Evolutionary conservation across 2,888 invertebrate species (phyloP).

Genomic region (Sesia apiformis): DNA sequence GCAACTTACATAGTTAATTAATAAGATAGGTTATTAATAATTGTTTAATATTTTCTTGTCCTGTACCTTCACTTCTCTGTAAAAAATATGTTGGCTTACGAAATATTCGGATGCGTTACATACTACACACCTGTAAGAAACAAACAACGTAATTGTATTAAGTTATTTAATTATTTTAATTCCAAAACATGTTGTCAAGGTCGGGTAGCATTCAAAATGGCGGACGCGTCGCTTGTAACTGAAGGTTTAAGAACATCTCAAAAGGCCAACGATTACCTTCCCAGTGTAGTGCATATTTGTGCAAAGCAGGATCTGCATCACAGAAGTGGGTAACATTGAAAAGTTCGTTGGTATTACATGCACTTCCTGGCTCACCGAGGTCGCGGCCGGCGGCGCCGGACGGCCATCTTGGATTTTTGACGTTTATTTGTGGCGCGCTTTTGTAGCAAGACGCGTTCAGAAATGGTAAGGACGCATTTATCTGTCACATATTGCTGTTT

Average conservation of each 20-base stretch:
- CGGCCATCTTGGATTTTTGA: conserved; percentile 67
- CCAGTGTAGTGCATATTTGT: conserved; percentile 33
- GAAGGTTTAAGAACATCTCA: conserved; percentile 26
- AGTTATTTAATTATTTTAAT: neutral
- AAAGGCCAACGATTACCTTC: conserved; percentile 28
- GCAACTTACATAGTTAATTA: too few relatives aligned
- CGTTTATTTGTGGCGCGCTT: conserved; percentile 68
- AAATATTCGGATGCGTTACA: neutral
- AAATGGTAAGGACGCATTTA: conserved; percentile 33
- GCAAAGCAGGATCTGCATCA: conserved; percentile 36
- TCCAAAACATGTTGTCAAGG: neutral
- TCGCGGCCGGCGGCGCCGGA: conserved; percentile 27
- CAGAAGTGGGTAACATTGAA: conserved; percentile 66
- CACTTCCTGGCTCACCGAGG: conserved; percentile 66
- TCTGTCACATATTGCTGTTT: conserved; percentile 1
- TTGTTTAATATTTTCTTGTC: too few relatives aligned
- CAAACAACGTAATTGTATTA: neutral
- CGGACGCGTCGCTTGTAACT: conserved; percentile 15
- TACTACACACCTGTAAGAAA: neutral
- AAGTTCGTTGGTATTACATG: conserved; percentile 70
- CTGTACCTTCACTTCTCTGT: too few relatives aligned
- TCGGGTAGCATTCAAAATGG: conserved; percentile 30
- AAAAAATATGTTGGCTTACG: neutral
- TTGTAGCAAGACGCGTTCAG: conserved; percentile 26
- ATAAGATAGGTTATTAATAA: too few relatives aligned